These are phyloP conservation scores for Acipenser oxyrinchus DNA, from an alignment of 2,797 vertebrate genomes.

Conservation along the genomic window DNA sequence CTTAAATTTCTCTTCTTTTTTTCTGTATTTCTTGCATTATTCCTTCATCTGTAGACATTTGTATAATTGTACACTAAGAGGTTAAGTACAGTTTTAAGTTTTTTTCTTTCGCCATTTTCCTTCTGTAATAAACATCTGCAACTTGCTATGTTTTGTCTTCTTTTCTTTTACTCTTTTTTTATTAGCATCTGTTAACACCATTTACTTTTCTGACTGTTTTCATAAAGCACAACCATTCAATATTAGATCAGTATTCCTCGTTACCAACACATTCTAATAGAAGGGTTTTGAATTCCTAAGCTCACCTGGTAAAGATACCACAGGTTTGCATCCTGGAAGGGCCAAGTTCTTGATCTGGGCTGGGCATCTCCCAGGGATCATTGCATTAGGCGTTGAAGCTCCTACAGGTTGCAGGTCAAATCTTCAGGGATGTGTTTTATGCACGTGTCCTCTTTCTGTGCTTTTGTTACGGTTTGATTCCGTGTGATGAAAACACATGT, in stretches of 20 bases:
- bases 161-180: slow-evolving; percentile 4
- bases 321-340: no score
- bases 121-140: slow-evolving; percentile 39
- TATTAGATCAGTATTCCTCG: neutral
- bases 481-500: no score
- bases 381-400: no score
- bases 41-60: neutral
- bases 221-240: slow-evolving; percentile 3
- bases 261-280: neutral
- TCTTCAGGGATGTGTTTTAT: no score
- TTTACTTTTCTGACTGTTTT: slow-evolving; percentile 8
- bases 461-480: no score
- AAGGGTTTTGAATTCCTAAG: neutral
- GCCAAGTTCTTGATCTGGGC: no score
- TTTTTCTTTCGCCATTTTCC: slow-evolving; percentile 14
- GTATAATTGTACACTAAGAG: no score
- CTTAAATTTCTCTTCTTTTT: slow-evolving; percentile 9
- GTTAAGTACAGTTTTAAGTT: neutral
- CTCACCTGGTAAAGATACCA: no score
- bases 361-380: no score
- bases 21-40: slow-evolving; percentile 21
- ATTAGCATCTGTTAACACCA: neutral
- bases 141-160: slow-evolving; percentile 18
- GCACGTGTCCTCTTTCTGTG: no score
- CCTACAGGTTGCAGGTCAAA: no score